Conservation (phyloP, 1,140 invertebrate species). For the Drosophila sulfurigaster region DNA sequence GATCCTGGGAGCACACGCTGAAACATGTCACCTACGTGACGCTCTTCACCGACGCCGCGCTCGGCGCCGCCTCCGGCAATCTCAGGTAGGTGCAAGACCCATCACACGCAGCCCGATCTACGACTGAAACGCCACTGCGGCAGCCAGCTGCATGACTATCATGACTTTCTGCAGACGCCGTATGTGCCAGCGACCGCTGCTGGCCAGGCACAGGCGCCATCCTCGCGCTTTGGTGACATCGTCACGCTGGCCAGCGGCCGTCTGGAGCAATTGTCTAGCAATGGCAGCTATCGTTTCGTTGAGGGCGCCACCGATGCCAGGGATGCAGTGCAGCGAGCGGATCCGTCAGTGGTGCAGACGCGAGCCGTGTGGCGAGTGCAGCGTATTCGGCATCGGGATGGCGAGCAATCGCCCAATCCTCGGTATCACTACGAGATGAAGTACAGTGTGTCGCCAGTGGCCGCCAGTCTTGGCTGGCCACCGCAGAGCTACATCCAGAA, state of each 20-base stretch:
- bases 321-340: too few relatives aligned
- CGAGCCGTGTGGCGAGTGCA: slow-evolving; percentile 88
- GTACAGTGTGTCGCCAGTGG: slow-evolving; percentile 87
- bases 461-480: slow-evolving; percentile 31
- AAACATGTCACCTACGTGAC: slow-evolving; percentile 87
- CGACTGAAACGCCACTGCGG: slow-evolving; percentile 5
- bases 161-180: slow-evolving; percentile 85
- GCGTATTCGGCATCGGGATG: slow-evolving; percentile 87
- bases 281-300: slow-evolving; percentile 87
- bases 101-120: not conserved
- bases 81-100: slow-evolving; percentile 57
- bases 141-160: slow-evolving; percentile 78
- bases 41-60: slow-evolving; percentile 83
- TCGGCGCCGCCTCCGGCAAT: slow-evolving; percentile 79
- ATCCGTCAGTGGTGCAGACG: slow-evolving; percentile 70
- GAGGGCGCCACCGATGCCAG: slow-evolving; percentile 66
- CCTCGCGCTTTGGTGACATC: slow-evolving; percentile 86
- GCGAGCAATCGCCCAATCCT: slow-evolving; percentile 25
- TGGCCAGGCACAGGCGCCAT: slow-evolving; percentile 38
- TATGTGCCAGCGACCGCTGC: slow-evolving; percentile 85
- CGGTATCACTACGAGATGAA: slow-evolving; percentile 88
- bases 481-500: slow-evolving; percentile 76
- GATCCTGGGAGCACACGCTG: slow-evolving; percentile 86
- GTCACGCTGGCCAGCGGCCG: slow-evolving; percentile 87
- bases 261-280: slow-evolving; percentile 84